Evolutionary conservation across 2,888 invertebrate genomes (phyloP), one percentile per base, ranked within the genome.

Genomic region (Drosophila colorata): DNA sequence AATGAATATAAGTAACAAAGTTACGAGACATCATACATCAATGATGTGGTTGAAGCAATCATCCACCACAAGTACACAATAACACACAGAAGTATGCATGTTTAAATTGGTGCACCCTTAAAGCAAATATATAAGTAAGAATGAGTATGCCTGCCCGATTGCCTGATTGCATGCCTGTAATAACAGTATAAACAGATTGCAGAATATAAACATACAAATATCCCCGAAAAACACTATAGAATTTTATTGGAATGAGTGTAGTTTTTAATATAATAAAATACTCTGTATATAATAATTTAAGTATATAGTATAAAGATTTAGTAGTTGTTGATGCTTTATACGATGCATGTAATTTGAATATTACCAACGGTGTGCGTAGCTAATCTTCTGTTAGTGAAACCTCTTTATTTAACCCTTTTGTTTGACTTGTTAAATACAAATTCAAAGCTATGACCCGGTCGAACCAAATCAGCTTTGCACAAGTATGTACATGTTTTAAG

Each of bases 281-380:
- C 18, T 40, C 20, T 47, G 57, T 56, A 57, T 40, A 63, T 64
- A 41, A 35, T 43, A 52, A 13, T 44, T 44, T 25, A 38, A 49
- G 8, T 56, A 48, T 56, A 1, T 33, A 16, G 38, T 38, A 57
- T 8, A 31, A 37, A 11, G 9, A 43, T 37, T 83, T 80, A 55
- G 59, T 68, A 57, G 52, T 57, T 68, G 58, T 87, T 74, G 67
- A 66, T 80, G 86, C 83, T 83, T 78, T 61, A 61, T 69, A 76
- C 65, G 71, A 85, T 81, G 81, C 81, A 81, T 81, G 81, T 69
- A 72, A 85, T 82, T 85, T 87, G 41, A 72, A 70, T 81, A 67
- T 49, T 75, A 66, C 43, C 43, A 61, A 69, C 43, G 87, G 80
- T 87, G 86, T 85, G 87, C 87, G 85, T 87, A 87, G 81, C 78